Conservation (phyloP, 64 coral and sea anemone species). For the Porites australiensis region DNA sequence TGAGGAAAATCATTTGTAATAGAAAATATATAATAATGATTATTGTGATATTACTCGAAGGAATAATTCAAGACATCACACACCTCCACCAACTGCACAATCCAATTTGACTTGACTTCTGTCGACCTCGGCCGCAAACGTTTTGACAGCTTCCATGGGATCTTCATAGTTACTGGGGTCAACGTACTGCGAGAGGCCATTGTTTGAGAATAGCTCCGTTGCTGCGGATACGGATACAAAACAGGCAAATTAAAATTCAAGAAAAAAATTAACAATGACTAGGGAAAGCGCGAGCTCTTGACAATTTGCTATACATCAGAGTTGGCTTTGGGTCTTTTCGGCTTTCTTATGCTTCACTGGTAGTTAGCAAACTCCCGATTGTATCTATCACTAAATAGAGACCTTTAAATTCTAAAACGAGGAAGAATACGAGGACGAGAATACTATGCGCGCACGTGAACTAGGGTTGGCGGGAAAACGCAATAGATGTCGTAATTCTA, state of each 20-base stretch:
- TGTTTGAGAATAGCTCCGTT: conserved; percentile 46
- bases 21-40: neutral
- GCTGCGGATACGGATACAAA: neutral
- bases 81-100: conserved; percentile 84
- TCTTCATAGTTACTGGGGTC: conserved; percentile 91
- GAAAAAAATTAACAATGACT: neutral
- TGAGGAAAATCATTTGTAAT: too few species aligned
- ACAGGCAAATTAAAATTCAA: neutral
- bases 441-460: too few species aligned
- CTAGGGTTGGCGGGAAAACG: too few species aligned
- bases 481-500: too few species aligned
- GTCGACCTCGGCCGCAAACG: conserved; percentile 78
- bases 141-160: conserved; percentile 75
- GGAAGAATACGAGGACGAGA: too few species aligned
- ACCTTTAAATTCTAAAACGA: too few species aligned
- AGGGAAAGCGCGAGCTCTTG: too few species aligned
- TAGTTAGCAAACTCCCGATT: too few species aligned
- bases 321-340: too few species aligned
- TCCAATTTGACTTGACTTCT: conserved; percentile 64
- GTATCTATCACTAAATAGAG: too few species aligned
- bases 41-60: neutral
- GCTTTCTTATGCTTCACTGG: too few species aligned
- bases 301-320: too few species aligned
- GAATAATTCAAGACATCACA: neutral
- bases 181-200: conserved; percentile 75